Base-by-base conservation (phyloP, 2,888 invertebrate genomes). In the Drosophila meridiana region DNA sequence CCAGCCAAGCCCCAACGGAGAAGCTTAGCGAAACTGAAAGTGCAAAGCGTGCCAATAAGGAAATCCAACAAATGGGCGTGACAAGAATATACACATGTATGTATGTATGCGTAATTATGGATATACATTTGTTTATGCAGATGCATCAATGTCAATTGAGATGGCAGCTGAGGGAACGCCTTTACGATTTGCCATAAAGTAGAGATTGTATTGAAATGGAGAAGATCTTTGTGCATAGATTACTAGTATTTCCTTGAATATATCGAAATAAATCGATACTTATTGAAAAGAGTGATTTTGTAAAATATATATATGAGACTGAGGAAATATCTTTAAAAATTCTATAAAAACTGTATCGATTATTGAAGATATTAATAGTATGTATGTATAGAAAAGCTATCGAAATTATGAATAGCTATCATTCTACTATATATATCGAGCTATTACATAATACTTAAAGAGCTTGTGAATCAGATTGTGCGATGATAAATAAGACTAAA, bases 31-130 rank as follows among this genome's bases (percentile, higher is more conserved):
- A 85, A 85, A 85, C 78, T 70, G 84, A 85, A 85, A 85, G 84
- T 85, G 83, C 55, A 86, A 86, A 78, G 78, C 75, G 69, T 80
- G 78, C 81, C 71, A 78, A 78, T 69, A 71, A 75, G 75, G 71
- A 75, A 78, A 78, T 59, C 62, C 62, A 65, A 40, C 45, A 30
- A 55, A 47, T 55, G 66, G 77, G 77, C 73, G 77, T 73, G 66
- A 20, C 62, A 58, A 45, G n/a, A 34, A 55, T 45, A 50, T 56
- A n/a, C 5, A 20, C 6, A 20, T 2, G 14, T 36, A 26, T 4
- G 4, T 36, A 3, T n/a, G 50, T 20, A 14, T 48, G 32, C 32
- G 32, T 32, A 32, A 48, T 48, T 52, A 38, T 26, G 38, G 28
- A 53, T 53, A 13, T 55, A 7, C 34, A 36, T 36, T 26, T 53